Evolutionary conservation across 2,888 invertebrate species (phyloP), one percentile per base, ranked within the genome.

Genomic region (Argynnis bischoffii): DNA sequence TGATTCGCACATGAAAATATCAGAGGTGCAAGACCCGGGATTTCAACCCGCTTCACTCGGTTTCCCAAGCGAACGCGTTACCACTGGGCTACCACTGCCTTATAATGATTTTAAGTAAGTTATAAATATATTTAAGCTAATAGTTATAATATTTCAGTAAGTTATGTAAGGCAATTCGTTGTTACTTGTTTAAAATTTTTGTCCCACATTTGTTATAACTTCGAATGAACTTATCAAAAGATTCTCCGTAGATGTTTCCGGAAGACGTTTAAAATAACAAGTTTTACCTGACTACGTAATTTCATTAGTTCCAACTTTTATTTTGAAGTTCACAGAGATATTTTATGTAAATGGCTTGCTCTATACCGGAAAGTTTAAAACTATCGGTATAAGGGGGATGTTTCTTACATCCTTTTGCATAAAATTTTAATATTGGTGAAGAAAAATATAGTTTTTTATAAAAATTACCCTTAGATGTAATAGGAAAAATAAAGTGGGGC

Each of bases 241-340:
- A 8, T 47, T 3, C n/a, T 50, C 41, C 41, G n/a, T 50, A 31
- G 21, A 60, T 31, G 16, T 6, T 55, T 63, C 31, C 50, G n/a
- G 35, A 6, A 54, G 35, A 51, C 59, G 47, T 67, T 70, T 66
- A 68, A 65, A 66, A 54, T 55, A 66, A 64, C 75, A 65, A 69
- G 70, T 66, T 69, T 46, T 21, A 63, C 50, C 53, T 50, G 83
- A 74, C 79, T 80, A 66, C 66, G 78, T 83, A 85, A 86, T 85
- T 82, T 79, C 81, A 79, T 86, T 85, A 86, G 79, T 75, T 76
- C 75, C 76, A 76, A 77, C 75, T 82, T 81, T 77, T 64, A 81
- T 79, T 81, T 84, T 84, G 81, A 83, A 86, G 82, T 83, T 86
- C 79, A 81, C 71, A 74, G 77, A 71, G 74, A 70, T 85, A 86